Evolutionary conservation across 2,888 invertebrate species (phyloP).

Genomic region (Phanerotoma sp.): DNA sequence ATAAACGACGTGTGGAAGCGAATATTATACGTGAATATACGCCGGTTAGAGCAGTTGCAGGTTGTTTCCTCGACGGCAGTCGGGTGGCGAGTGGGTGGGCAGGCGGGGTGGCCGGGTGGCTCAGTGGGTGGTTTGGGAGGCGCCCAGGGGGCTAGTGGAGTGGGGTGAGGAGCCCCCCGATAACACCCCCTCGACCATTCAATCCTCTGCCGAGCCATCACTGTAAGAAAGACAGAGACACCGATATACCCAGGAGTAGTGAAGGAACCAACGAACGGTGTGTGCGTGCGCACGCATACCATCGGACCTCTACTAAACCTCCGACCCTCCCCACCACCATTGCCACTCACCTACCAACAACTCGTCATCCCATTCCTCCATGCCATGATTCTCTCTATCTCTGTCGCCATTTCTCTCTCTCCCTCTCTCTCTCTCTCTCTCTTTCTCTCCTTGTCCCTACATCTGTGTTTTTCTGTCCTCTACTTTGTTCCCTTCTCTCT

Average conservation of each 20-base stretch:
- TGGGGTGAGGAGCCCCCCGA: slow-evolving; percentile 47
- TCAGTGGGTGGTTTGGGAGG: slow-evolving; percentile 45
- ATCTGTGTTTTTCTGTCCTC: too few relatives aligned
- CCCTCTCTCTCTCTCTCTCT: too few relatives aligned
- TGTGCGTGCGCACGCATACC: slow-evolving; percentile 12
- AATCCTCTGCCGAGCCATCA: slow-evolving; percentile 32
- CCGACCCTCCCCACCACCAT: not conserved
- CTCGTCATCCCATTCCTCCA: not conserved
- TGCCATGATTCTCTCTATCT: not conserved
- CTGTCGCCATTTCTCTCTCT: too few relatives aligned
- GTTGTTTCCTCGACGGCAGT: slow-evolving; percentile 57
- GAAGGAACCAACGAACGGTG: slow-evolving; percentile 2
- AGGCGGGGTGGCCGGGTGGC: slow-evolving; percentile 55
- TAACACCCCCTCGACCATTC: slow-evolving; percentile 49
- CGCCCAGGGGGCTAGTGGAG: slow-evolving; percentile 51
- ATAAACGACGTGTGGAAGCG: not conserved
- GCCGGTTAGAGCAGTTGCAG: slow-evolving; percentile 52
- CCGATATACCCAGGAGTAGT: slow-evolving; percentile 5
- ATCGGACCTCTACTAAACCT: slow-evolving; percentile 1
- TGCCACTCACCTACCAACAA: too few relatives aligned
- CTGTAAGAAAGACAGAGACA: slow-evolving; percentile 25
- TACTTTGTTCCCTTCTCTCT: too few relatives aligned
- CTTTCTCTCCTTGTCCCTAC: too few relatives aligned
- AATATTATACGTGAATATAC: not conserved
- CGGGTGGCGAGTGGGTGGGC: slow-evolving; percentile 58